Base-by-base conservation (phyloP, 2,888 invertebrate species). In the Hedychridium roseum region DNA sequence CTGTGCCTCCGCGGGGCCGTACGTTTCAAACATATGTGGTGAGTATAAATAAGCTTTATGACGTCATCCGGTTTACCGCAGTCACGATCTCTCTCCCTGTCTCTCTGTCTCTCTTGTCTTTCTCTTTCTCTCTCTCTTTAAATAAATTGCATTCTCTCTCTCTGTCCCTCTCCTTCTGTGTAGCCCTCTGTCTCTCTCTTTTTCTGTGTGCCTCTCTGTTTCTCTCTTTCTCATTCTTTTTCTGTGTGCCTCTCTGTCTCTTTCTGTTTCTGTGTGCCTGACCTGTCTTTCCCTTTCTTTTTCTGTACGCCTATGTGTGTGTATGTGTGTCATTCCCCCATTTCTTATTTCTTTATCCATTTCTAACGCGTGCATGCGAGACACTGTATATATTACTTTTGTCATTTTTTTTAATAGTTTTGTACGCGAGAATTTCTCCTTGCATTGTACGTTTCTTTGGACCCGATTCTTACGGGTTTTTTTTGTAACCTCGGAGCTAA, bases 11-110 rank as follows among this genome's bases (percentile, higher is more conserved):
- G 50, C 45, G 47, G 43, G 27, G 45, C 54, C 54, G 38, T 45
- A 56, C 47, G 58, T 47, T 47, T 48, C 39, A 36, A 54, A 54
- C 56, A 56, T 56, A 58, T 54, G 55, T 48, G 55, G 48, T n/a
- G 30, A 46, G 45, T 60, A 62, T 58, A 60, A 68, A 68, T 66
- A 67, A 59, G 61, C 54, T 65, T 64, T 65, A 64, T 68, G 66
- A 68, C 65, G 61, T 68, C 64, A 66, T 57, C 50, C 34, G 35
- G 36, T 48, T 48, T 51, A 48, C 40, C 53, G 35, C 46, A 51
- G 52, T 49, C 50, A 35, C 44, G 43, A 37, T 49, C 34, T 38
- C 31, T 40, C 41, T 62, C 43, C 52, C 54, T 46, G 35, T 18
- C 43, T 48, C 43, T 34, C 30, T 38, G 31, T 38, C 48, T 31